These are phyloP conservation scores for Ashinkailepas kermadecensis DNA, from an alignment of 2,888 invertebrate species.

Conservation along the genomic window DNA sequence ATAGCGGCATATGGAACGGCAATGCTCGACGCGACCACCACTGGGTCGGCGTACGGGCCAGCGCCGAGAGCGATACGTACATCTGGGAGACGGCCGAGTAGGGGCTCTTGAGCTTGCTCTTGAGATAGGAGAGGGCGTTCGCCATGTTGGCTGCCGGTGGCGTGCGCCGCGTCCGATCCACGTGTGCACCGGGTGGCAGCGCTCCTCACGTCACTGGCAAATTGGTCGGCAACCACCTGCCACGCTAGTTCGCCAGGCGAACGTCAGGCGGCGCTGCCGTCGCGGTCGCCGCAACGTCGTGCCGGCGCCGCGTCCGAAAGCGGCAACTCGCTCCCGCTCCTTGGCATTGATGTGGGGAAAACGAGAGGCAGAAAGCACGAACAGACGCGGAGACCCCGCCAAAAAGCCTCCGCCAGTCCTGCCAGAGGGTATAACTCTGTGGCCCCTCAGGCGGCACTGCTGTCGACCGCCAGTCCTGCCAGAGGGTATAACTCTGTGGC, in stretches of 20 bases:
- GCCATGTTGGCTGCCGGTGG: neutral
- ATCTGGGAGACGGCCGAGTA: neutral
- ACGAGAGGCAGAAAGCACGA: no score
- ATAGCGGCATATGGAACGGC: no score
- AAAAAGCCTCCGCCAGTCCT: no score
- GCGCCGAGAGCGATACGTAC: neutral
- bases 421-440: no score
- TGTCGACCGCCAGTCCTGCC: no score
- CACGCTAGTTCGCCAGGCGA: neutral
- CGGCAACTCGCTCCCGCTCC: no score
- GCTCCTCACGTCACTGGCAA: neutral
- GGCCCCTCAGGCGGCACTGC: no score
- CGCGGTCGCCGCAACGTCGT: neutral
- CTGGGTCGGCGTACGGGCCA: neutral
- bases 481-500: no score
- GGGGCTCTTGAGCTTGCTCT: neutral
- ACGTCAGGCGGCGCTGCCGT: neutral
- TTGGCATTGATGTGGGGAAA: no score
- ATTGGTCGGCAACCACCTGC: neutral
- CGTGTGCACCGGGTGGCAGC: neutral
- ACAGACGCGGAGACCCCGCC: no score
- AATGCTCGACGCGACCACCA: no score
- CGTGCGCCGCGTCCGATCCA: neutral
- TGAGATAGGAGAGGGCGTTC: neutral
- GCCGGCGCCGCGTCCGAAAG: neutral